Evolutionary conservation across 2,113 vertebrate species (phyloP).

Genomic region (Propithecus coquereli): DNA sequence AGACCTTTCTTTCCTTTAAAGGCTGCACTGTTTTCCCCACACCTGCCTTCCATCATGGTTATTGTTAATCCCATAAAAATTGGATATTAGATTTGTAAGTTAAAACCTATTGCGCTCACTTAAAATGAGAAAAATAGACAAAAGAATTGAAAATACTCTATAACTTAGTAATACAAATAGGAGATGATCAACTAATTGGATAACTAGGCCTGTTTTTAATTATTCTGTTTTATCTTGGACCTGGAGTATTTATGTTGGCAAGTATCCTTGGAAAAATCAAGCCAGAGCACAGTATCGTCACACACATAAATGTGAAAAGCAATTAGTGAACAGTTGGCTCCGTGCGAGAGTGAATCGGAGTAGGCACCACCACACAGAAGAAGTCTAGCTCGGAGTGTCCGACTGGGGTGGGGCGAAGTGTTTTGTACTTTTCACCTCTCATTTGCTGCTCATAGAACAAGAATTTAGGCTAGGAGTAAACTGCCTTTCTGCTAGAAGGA

Average conservation of each 20-base stretch:
- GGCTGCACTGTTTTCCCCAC: not conserved
- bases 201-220: slow-evolving; percentile 69
- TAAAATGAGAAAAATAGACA: slow-evolving; percentile 34
- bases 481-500: not conserved
- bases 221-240: slow-evolving; percentile 68
- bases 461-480: not conserved
- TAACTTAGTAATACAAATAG: not conserved
- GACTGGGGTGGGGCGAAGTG: not conserved
- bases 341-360: not conserved
- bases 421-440: slow-evolving; percentile 58
- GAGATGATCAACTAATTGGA: slow-evolving; percentile 49
- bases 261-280: slow-evolving; percentile 45
- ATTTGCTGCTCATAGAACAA: slow-evolving; percentile 18
- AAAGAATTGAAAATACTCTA: slow-evolving; percentile 2
- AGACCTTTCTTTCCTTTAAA: not conserved
- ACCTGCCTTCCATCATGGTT: not conserved
- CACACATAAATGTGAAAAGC: slow-evolving; percentile 55
- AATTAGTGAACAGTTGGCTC: slow-evolving; percentile 34
- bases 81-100: not conserved
- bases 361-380: not conserved
- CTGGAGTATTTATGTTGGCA: slow-evolving; percentile 75
- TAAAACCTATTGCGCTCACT: not conserved
- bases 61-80: slow-evolving; percentile 29
- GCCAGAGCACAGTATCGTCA: slow-evolving; percentile 41
- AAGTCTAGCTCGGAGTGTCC: not conserved